Evolutionary conservation across 2,797 vertebrate genomes (phyloP).

Genomic region (Sebastes jordani): DNA sequence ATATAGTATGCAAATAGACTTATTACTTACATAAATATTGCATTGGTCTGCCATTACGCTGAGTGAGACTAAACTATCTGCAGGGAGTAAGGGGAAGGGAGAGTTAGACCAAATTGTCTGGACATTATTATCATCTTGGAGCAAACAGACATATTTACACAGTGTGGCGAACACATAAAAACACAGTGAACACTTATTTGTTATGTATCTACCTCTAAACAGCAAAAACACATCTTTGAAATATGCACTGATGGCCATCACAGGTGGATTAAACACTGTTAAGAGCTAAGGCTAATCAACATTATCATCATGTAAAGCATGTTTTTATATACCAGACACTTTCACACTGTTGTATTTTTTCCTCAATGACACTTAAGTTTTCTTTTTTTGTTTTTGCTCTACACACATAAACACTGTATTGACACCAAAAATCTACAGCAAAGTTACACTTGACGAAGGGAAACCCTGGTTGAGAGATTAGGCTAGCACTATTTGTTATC

Average conservation of each 20-base stretch:
- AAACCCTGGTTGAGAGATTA: constrained; percentile 77
- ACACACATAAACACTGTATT: constrained; percentile 79
- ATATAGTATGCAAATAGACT: constrained; percentile 58
- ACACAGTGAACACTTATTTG: constrained; percentile 71
- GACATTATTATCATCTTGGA: constrained; percentile 37
- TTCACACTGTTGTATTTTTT: constrained; percentile 66
- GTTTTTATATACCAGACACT: constrained; percentile 72
- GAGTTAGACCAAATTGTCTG: constrained; percentile 5
- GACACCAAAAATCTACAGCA: constrained; percentile 77
- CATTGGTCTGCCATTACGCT: constrained; percentile 66
- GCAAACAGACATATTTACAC: constrained; percentile 73
- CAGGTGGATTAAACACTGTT: constrained; percentile 77
- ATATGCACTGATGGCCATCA: constrained; percentile 77
- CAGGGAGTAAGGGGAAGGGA: constrained; percentile 7
- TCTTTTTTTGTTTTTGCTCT: constrained; percentile 75
- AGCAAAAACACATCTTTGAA: constrained; percentile 73
- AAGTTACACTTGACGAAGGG: constrained; percentile 73
- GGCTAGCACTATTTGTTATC: constrained; percentile 68
- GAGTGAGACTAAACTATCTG: constrained; percentile 61
- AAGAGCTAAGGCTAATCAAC: constrained; percentile 82
- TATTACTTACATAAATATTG: constrained; percentile 79
- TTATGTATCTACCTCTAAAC: constrained; percentile 73
- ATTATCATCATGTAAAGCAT: constrained; percentile 75
- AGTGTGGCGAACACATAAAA: constrained; percentile 54
- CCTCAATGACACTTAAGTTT: constrained; percentile 69